Percentiles rank a stretch among this genome's conserved stretches.
phyloP scores from a whole-genome alignment of 2,888 invertebrate species.

The Pristionchus exspectatus region DNA sequence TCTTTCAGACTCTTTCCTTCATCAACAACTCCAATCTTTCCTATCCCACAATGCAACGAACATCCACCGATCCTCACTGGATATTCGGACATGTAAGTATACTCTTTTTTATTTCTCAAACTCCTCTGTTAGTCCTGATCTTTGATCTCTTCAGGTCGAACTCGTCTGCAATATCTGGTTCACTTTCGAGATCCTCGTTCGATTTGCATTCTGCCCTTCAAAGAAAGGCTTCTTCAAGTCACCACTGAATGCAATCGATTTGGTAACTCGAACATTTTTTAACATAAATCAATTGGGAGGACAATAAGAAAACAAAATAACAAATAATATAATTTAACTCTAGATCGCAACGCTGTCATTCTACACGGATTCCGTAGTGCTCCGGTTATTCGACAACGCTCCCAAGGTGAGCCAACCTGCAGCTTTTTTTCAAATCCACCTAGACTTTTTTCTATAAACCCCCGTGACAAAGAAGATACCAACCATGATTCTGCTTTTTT shows the following conservation, averaged over 20 bases:
- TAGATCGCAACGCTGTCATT: conserved; percentile 90
- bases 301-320: not conserved
- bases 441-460: not conserved
- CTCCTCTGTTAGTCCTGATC: not conserved
- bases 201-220: conserved; percentile 90
- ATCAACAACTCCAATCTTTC: conserved; percentile 17
- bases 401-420: conserved; percentile 64
- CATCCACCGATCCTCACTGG: conserved; percentile 71
- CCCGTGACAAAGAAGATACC: no score
- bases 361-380: conserved; percentile 86
- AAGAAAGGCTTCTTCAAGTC: conserved; percentile 86
- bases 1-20: not conserved
- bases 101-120: not conserved
- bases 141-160: conserved; percentile 63
- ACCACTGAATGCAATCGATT: conserved; percentile 94
- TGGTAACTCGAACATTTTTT: conserved; percentile 80
- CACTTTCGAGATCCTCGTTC: conserved; percentile 91
- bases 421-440: not conserved
- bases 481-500: no score
- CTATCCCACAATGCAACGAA: conserved; percentile 57
- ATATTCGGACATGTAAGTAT: conserved; percentile 70
- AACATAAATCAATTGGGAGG: not conserved
- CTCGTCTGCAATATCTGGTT: conserved; percentile 96
- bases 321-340: not conserved
- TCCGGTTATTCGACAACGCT: conserved; percentile 70